Conservation (phyloP, 2,797 vertebrate species). For the Xenops minutus region DNA sequence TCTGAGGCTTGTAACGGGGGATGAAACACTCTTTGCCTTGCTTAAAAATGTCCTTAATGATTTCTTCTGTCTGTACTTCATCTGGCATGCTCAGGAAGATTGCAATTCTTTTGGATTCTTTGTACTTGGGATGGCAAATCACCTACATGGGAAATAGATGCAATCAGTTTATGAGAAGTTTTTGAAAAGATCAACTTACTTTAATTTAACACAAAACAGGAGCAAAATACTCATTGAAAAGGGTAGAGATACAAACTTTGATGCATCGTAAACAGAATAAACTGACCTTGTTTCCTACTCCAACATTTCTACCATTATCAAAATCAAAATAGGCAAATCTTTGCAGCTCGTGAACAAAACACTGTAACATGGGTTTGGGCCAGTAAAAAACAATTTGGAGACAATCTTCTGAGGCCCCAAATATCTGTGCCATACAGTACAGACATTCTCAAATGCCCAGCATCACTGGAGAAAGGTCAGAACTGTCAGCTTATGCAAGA, state of each 20-base stretch:
- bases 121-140: slow-evolving; percentile 83
- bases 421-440: background rate
- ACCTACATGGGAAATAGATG: slow-evolving; percentile 75
- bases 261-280: background rate
- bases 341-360: background rate
- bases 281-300: background rate
- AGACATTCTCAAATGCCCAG: background rate
- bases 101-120: slow-evolving; percentile 82
- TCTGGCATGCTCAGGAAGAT: slow-evolving; percentile 92
- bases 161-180: background rate
- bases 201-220: background rate
- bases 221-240: background rate
- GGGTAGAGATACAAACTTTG: background rate
- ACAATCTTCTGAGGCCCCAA: background rate
- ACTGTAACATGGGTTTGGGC: background rate
- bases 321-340: background rate
- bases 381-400: background rate
- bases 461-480: background rate
- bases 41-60: slow-evolving; percentile 84
- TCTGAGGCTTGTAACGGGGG: slow-evolving; percentile 81
- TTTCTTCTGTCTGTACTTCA: slow-evolving; percentile 86
- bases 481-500: background rate
- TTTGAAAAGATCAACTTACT: background rate
- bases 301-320: background rate
- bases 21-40: slow-evolving; percentile 89